A percentile compares a stretch with the other conserved stretches of the same genome.
phyloP scores from a whole-genome alignment of 2,113 vertebrate genomes.

The Dipodomys ordii region DNA sequence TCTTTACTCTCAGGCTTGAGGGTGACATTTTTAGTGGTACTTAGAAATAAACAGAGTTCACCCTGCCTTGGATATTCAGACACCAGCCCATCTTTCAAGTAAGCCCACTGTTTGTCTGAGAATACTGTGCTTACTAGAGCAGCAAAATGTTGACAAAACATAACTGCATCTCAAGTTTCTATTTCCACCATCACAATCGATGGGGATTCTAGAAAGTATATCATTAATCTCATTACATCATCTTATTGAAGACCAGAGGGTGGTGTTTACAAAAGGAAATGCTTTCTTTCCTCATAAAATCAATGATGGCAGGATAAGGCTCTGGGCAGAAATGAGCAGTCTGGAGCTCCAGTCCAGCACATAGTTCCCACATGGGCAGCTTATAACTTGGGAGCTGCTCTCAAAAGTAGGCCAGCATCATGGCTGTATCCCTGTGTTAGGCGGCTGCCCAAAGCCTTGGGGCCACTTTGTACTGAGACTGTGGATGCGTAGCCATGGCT shows the following conservation, averaged over 20 bases:
- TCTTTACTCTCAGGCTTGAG: constrained; percentile 1
- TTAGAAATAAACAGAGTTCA: not conserved
- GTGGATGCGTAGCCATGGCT: not conserved
- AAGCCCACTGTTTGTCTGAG: constrained; percentile 69
- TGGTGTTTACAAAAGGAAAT: constrained; percentile 73
- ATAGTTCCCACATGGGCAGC: not conserved
- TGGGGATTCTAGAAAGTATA: constrained; percentile 79
- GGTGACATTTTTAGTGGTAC: not conserved
- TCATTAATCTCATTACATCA: constrained; percentile 81
- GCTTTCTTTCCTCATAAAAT: constrained; percentile 72
- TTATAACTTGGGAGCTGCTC: not conserved
- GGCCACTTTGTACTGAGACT: not conserved
- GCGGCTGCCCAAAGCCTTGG: constrained; percentile 26
- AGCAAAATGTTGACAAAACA: constrained; percentile 74
- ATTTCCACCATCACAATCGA: constrained; percentile 76
- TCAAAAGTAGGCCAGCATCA: constrained; percentile 59
- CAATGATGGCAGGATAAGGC: constrained; percentile 70
- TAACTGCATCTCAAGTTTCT: constrained; percentile 74
- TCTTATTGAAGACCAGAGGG: constrained; percentile 67
- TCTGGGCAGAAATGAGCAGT: constrained; percentile 41
- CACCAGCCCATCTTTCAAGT: constrained; percentile 50
- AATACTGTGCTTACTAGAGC: constrained; percentile 77
- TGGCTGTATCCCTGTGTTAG: not conserved
- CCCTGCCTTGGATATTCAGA: constrained; percentile 39
- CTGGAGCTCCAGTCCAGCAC: not conserved